A percentile compares a stretch with the other conserved stretches of the same genome.
phyloP scores from a whole-genome alignment of 2,797 vertebrate genomes.

The Pseudochirops corinnae region DNA sequence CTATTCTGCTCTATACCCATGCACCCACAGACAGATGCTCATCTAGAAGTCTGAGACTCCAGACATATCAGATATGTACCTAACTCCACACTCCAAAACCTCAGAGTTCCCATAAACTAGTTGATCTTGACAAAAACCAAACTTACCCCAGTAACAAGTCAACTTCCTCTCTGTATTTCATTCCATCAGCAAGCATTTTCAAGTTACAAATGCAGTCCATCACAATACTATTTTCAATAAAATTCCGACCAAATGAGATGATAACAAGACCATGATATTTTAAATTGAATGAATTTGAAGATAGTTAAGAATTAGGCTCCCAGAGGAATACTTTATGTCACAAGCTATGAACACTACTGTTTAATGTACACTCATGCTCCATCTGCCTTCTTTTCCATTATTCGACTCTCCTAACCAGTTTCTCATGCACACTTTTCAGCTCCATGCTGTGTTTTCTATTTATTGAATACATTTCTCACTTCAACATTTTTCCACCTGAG shows the following conservation, averaged over 20 bases:
- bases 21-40: not conserved
- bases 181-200: slow-evolving; percentile 76
- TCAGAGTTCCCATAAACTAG: not conserved
- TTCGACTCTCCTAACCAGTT: slow-evolving; percentile 95
- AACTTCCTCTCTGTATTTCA: slow-evolving; percentile 69
- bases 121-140: slow-evolving; percentile 50
- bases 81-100: not conserved
- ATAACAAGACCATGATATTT: slow-evolving; percentile 92
- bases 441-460: slow-evolving; percentile 99
- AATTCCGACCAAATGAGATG: slow-evolving; percentile 89
- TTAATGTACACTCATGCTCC: slow-evolving; percentile 99
- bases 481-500: slow-evolving; percentile 99
- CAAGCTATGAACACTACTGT: slow-evolving; percentile 95
- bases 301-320: slow-evolving; percentile 99
- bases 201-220: slow-evolving; percentile 82
- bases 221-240: slow-evolving; percentile 88
- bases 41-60: not conserved
- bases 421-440: slow-evolving; percentile 97
- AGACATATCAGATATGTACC: not conserved
- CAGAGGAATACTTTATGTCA: slow-evolving; percentile 93
- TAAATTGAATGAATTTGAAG: slow-evolving; percentile 96
- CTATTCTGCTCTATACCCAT: not conserved
- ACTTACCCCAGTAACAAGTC: slow-evolving; percentile 33
- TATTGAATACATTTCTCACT: slow-evolving; percentile 99
- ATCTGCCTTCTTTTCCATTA: slow-evolving; percentile 98